These are phyloP conservation scores for Acrocephalus kingi DNA, from an alignment of 2,113 vertebrate species.

Conservation along the genomic window DNA sequence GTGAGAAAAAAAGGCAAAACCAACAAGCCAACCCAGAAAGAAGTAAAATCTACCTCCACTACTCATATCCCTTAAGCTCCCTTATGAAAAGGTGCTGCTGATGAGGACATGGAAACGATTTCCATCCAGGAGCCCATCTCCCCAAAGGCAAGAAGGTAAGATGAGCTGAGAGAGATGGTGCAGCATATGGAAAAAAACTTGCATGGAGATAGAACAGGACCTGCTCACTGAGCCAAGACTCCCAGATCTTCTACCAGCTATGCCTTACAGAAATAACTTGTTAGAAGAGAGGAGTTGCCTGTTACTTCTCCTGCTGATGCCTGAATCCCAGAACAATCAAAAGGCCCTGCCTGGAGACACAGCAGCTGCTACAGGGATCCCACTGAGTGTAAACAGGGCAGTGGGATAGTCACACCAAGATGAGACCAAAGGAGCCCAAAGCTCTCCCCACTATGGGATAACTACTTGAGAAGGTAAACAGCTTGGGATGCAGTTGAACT, in stretches of 20 bases:
- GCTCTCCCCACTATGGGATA: background rate
- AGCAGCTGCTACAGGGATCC: background rate
- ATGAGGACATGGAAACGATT: background rate
- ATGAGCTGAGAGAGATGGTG: background rate
- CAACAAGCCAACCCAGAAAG: background rate
- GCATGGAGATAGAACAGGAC: accelerated
- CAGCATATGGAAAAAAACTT: background rate
- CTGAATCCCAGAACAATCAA: background rate
- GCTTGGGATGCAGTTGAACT: background rate
- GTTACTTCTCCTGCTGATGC: background rate
- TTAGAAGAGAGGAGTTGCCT: background rate
- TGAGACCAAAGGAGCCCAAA: background rate
- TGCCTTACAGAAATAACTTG: background rate
- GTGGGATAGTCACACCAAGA: background rate
- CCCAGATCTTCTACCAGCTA: background rate
- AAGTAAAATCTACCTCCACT: background rate
- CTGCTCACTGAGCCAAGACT: background rate
- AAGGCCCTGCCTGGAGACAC: background rate
- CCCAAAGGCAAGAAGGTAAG: background rate
- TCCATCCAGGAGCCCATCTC: background rate
- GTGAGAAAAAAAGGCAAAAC: background rate
- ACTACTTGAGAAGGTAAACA: background rate
- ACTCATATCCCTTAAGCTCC: background rate
- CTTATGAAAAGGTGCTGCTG: background rate
- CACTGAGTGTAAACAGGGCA: background rate